Conservation (phyloP, 2,797 vertebrate genomes). For the Amblyopsis hoosieri region DNA sequence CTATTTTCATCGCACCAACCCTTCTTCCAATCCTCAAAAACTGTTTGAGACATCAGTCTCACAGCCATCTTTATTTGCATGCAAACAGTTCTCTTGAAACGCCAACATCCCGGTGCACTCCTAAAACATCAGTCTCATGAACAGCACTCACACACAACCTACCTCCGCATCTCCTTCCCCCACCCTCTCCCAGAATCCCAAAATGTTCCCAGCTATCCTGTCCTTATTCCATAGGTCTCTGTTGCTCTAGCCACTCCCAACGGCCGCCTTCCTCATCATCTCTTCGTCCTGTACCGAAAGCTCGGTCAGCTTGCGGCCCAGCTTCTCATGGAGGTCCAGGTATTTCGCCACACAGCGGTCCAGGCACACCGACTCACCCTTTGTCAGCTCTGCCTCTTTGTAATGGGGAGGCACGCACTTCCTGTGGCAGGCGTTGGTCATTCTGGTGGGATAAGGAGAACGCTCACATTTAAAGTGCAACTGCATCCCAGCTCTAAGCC, state of each 20-base stretch:
- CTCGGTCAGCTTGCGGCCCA: constrained; percentile 94
- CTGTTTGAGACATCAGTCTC: no score
- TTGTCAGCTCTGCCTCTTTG: constrained; percentile 92
- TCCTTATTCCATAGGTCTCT: neutral
- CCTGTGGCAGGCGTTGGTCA: constrained; percentile 95
- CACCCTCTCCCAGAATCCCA: constrained; percentile 1
- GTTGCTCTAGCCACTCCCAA: constrained; percentile 71
- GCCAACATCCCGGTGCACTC: neutral
- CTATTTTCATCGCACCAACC: no score
- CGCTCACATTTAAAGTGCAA: neutral
- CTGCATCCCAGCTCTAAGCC: no score
- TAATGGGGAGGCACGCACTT: constrained; percentile 96
- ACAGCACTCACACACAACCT: constrained; percentile 7
- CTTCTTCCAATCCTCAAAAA: no score
- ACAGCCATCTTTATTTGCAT: constrained; percentile 8
- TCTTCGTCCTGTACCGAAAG: constrained; percentile 95
- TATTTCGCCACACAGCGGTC: constrained; percentile 98
- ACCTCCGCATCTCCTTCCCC: neutral
- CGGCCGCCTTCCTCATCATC: constrained; percentile 85
- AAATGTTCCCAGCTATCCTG: neutral
- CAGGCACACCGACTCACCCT: constrained; percentile 93
- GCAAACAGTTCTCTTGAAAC: constrained; percentile 6
- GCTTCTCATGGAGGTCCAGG: constrained; percentile 92
- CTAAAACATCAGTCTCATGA: constrained; percentile 28
- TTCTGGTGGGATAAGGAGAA: constrained; percentile 72